Evolutionary conservation across 2,797 vertebrate genomes (phyloP), one percentile per base, ranked within the genome.

Genomic region (Salmo trutta): DNA sequence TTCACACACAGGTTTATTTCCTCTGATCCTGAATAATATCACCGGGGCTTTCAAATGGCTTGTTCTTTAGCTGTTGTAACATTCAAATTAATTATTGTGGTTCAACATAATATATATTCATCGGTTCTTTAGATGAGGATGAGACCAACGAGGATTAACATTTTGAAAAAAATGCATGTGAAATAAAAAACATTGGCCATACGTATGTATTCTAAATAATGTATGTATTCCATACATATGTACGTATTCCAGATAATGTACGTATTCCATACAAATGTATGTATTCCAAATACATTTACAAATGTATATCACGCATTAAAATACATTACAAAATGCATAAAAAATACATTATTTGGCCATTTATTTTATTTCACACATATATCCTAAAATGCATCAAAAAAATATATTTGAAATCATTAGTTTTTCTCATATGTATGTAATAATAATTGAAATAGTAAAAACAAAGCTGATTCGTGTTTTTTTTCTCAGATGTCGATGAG

Each of bases 401-500:
- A 47, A 47, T 1, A 41, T 8, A 41, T 41, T 41, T 47, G 0
- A 47, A 47, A 47, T 47, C 2, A 47, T 47, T 12, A 0, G 2
- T 47, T 47, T 47, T 47, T 47, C 41, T 47, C 41, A 0, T 12
- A 47, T 47, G 41, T 12, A 47, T 12, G 41, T 47, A 47, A 47
- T 47, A 47, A 12, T 12, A 21, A 12, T 62, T n/a, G 7, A 21
- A 21, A n/a, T 56, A n/a, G 19, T n/a, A 21, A 59, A 10, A 59
- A n/a, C 5, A 59, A 59, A 19, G 19, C 56, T 72, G 6, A 54
- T 14, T 17, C 52, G 16, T 77, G 2, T 71, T 31, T 68, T 62
- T 16, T 67, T 74, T 41, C 76, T 21, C 76, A 85, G 81, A 84
- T 74, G 82, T 71, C 36, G 79, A 77, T 33, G 75, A 8, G 79